Conservation (phyloP, 2,888 invertebrate genomes). For the Brenthis hecate region DNA sequence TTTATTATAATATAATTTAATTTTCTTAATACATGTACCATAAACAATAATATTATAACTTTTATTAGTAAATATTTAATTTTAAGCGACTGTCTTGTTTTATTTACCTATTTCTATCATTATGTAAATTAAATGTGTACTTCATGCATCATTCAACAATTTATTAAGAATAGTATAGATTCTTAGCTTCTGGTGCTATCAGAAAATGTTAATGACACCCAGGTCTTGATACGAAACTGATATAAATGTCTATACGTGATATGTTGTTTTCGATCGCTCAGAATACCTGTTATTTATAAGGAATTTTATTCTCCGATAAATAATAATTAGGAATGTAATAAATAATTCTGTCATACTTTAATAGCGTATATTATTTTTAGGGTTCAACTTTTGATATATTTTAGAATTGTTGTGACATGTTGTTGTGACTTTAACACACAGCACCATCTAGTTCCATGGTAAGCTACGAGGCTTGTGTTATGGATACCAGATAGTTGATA, state of each 20-base stretch:
- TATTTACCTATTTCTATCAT: constrained; percentile 40
- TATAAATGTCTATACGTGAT: constrained; percentile 68
- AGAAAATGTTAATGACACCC: constrained; percentile 68
- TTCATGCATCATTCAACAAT: constrained; percentile 74
- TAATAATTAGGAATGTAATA: constrained; percentile 42
- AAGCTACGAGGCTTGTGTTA: no score
- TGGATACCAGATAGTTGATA: no score
- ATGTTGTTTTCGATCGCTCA: constrained; percentile 52
- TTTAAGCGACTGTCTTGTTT: constrained; percentile 33
- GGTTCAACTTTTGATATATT: constrained; percentile 5
- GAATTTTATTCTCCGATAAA: constrained; percentile 41
- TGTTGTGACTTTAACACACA: no score
- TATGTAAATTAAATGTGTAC: constrained; percentile 43
- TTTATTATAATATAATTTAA: not conserved
- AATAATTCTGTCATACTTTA: constrained; percentile 41
- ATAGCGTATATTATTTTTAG: constrained; percentile 37
- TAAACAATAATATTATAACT: not conserved
- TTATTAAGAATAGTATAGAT: constrained; percentile 61
- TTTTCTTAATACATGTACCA: not conserved
- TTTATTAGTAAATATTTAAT: constrained; percentile 18
- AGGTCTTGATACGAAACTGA: constrained; percentile 59
- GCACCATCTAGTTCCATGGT: no score
- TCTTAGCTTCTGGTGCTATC: constrained; percentile 73
- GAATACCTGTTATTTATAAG: constrained; percentile 41
- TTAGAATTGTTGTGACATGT: not conserved